Evolutionary conservation across 1,140 invertebrate genomes (phyloP), one percentile per base, ranked within the genome.

Genomic region (Eulimnadia texana): DNA sequence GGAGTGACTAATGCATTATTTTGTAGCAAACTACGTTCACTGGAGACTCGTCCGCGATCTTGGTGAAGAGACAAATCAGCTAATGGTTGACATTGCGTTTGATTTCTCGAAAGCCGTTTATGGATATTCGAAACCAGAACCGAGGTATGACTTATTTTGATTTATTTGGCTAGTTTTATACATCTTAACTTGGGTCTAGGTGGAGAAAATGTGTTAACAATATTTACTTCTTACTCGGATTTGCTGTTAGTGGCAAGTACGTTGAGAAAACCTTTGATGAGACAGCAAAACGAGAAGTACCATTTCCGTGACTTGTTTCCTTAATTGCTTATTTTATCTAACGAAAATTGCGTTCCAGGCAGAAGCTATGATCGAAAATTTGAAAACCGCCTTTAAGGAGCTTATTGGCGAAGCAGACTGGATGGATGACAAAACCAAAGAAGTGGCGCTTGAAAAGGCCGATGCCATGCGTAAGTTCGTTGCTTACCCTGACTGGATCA

Each of bases 401-500:
- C 68, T 79, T 19, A 68, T 84, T 1, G 63, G 70, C 6, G 70
- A 74, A 55, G 72, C 79, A 1, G 70, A 73, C 6, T 86, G 84
- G 84, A 82, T 86, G 77, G 77, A 83, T 64, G 67, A 74, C 2
- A 68, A 70, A 16, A 83, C 83, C 0, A 76, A 76, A 68, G 47
- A 64, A 10, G 73, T 75, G 2, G 81, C 82, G 1, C 70, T 71
- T 63, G 73, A 79, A 47, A 86, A 86, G 72, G 76, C 75, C 9
- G 64, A 73, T n/a, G 64, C 71, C 24, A 82, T 85, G 69, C 72
- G 71, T 23, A 73, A 79, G 55, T 78, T 82, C 65, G 80, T 86
- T 65, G 84, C 82, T 22, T 85, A 81, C 68, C 82, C 83, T 10
- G 76, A 80, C 28, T 81, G 78, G 71, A 78, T 83, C 27, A 68